A percentile compares a stretch with the other conserved stretches of the same genome.
These are phyloP conservation scores for Vanessa tameamea DNA, from an alignment of 1,140 invertebrate genomes.

Conservation along the genomic window DNA sequence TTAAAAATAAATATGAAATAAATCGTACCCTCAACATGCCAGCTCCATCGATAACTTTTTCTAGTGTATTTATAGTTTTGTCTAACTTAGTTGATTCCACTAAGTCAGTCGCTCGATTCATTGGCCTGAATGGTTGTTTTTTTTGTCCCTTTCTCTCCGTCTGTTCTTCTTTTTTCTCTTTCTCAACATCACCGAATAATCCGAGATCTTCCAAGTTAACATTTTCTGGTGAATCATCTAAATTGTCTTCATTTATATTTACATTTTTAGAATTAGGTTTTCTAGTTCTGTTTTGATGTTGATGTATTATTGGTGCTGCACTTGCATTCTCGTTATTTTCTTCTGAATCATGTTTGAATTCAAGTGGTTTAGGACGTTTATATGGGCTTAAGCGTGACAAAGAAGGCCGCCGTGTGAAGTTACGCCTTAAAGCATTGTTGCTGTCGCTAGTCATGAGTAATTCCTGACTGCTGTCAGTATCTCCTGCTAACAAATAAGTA, in stretches of 20 bases:
- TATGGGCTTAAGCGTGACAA: constrained; percentile 64
- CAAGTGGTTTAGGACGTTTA: constrained; percentile 44
- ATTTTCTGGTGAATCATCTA: constrained; percentile 41
- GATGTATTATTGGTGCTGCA: constrained; percentile 13
- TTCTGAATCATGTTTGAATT: constrained; percentile 31
- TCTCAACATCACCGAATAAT: constrained; percentile 38
- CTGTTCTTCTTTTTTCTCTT: constrained; percentile 35
- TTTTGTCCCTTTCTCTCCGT: constrained; percentile 22
- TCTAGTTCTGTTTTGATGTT: constrained; percentile 4
- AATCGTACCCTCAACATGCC: constrained; percentile 53
- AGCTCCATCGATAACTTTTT: constrained; percentile 61
- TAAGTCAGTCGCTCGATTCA: background rate
- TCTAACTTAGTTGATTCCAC: constrained; percentile 43
- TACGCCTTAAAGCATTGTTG: constrained; percentile 60
- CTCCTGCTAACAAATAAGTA: constrained; percentile 28
- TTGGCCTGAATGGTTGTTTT: constrained; percentile 12
- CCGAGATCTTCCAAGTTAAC: constrained; percentile 39
- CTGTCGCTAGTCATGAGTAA: constrained; percentile 70
- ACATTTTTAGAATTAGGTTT: constrained; percentile 29
- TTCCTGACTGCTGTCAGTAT: constrained; percentile 67
- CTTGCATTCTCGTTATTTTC: constrained; percentile 27
- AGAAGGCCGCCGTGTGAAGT: constrained; percentile 64
- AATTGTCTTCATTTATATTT: constrained; percentile 22
- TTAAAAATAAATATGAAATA: background rate
- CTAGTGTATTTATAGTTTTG: constrained; percentile 53